Evolutionary conservation across 2,113 vertebrate species (phyloP).

Genomic region (Noctilio leporinus): DNA sequence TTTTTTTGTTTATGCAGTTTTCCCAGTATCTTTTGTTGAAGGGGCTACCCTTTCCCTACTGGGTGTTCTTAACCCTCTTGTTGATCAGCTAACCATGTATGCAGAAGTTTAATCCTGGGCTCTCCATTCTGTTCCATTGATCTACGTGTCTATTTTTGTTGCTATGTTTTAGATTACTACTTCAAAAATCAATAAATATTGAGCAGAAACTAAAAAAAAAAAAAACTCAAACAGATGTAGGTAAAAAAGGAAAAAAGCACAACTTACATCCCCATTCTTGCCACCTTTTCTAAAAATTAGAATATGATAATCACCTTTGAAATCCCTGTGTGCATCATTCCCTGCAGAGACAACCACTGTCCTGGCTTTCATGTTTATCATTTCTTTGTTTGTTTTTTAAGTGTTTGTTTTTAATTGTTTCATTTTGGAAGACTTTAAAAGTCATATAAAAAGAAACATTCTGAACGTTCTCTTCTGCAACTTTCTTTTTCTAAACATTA

Average conservation of each 20-base stretch:
- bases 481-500: constrained; percentile 33
- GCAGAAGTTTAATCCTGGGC: not conserved
- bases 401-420: not conserved
- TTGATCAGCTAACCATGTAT: not conserved
- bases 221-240: not conserved
- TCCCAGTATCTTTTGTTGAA: not conserved
- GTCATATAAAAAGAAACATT: not conserved
- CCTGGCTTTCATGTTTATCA: not conserved
- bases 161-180: not conserved
- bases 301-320: not conserved
- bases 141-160: not conserved
- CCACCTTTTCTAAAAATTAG: not conserved
- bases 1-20: not conserved
- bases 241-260: not conserved
- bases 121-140: not conserved
- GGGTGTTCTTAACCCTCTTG: not conserved
- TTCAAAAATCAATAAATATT: not conserved
- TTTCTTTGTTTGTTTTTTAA: constrained; percentile 20
- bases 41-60: not conserved
- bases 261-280: not conserved
- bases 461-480: not conserved
- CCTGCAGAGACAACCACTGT: not conserved
- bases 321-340: not conserved
- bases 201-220: not conserved
- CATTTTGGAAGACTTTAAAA: not conserved